Percentiles rank a stretch among this genome's conserved stretches.
phyloP scores from a whole-genome alignment of 1,140 invertebrate genomes.

The Sitodiplosis mosellana region DNA sequence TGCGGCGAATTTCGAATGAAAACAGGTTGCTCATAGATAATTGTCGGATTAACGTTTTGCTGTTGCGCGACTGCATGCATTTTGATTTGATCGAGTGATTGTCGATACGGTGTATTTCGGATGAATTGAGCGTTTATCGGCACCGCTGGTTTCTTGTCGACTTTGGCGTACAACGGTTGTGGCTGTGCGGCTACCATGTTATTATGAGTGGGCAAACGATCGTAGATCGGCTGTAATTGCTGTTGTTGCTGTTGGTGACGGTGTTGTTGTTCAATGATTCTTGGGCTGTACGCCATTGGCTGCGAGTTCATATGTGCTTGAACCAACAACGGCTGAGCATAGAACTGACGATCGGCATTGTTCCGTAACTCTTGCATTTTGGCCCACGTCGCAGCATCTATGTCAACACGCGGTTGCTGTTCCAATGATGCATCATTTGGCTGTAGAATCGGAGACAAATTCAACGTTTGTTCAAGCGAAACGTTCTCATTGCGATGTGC shows the following conservation, averaged over 20 bases:
- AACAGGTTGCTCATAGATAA: neutral
- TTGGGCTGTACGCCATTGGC: no score
- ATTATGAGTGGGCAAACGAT: no score
- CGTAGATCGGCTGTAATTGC: neutral
- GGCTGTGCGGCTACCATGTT: no score
- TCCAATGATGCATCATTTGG: neutral
- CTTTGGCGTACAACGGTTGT: no score
- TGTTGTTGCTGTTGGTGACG: slow-evolving; percentile 7
- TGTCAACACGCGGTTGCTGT: neutral
- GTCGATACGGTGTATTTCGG: no score
- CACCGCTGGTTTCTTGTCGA: no score
- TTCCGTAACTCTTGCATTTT: slow-evolving; percentile 19
- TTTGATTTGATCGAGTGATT: no score
- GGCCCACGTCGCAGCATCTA: slow-evolving; percentile 14
- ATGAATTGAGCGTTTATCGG: no score
- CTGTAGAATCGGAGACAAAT: neutral
- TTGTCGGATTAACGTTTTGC: no score
- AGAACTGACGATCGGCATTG: slow-evolving; percentile 18
- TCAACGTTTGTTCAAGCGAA: neutral
- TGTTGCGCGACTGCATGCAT: neutral
- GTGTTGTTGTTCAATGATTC: no score
- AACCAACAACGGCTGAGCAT: slow-evolving; percentile 10
- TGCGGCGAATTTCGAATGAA: slow-evolving; percentile 18
- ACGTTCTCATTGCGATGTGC: neutral
- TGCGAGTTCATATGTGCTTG: neutral